Conservation (phyloP, 2,113 vertebrate species). For the Gnathonemus echidnorhynchus region DNA sequence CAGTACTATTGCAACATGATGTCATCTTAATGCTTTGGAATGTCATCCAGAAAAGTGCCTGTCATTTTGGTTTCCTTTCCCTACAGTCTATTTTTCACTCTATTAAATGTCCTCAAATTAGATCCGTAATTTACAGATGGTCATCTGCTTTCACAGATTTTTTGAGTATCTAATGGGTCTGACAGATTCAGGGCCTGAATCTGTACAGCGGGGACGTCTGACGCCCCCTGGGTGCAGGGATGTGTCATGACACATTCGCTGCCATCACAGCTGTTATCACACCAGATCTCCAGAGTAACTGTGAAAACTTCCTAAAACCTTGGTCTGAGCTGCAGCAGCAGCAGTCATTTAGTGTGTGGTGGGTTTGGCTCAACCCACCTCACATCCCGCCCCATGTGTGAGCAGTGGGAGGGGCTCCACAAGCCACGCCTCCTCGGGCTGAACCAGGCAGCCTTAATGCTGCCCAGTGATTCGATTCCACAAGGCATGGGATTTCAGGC, state of each 20-base stretch:
- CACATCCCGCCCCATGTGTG: neutral
- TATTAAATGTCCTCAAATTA: neutral
- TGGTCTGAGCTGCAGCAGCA: neutral
- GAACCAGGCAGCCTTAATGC: neutral
- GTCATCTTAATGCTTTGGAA: neutral
- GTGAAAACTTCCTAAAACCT: neutral
- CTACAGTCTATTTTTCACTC: neutral
- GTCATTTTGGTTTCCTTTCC: neutral
- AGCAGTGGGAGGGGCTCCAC: neutral
- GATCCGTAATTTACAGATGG: neutral
- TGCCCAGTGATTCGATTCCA: neutral
- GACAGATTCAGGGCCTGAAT: neutral
- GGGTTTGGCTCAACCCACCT: neutral
- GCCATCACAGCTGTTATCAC: neutral
- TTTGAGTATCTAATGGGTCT: neutral
- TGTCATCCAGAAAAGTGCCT: neutral
- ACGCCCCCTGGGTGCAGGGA: neutral
- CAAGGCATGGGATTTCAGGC: neutral
- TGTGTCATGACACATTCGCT: neutral
- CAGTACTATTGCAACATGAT: neutral
- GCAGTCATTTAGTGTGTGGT: neutral
- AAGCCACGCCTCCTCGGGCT: neutral
- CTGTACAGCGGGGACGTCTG: neutral
- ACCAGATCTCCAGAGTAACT: neutral
- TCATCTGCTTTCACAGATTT: neutral